Evolutionary conservation across 2,797 vertebrate species (phyloP), one percentile per base, ranked within the genome.

Genomic region (Arrhamphus sclerolepis): DNA sequence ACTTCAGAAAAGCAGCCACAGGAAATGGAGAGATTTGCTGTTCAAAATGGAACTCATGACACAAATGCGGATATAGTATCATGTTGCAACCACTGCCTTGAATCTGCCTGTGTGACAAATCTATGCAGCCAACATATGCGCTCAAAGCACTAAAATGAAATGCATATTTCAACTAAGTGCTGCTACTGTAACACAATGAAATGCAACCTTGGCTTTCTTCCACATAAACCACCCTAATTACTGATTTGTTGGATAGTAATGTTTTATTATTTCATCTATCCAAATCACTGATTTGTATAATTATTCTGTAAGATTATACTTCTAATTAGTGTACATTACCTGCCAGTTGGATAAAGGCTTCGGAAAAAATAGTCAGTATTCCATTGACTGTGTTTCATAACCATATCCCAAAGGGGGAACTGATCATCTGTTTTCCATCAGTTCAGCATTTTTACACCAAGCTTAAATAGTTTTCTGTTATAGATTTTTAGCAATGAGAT

Each of bases 11-110:
- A 76, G 72, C 56, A 74, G 66, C 73, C 60, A 29, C 79, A 87
- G 81, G 83, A 90, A 90, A 81, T 53, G 55, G 60, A 22, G 42
- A 72, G 61, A 43, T 28, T 21, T 6, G 38, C 56, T 54, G 59
- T 60, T 71, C 34, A 66, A 74, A 83, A 84, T 29, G 34, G 66
- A 73, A 72, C 66, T 56, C 28, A 8, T 47, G 70, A 81, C 83
- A 82, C 83, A 86, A 87, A 80, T 68, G 82, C 51, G 56, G 84
- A 87, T 78, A 75, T 69, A 72, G 69, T 68, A 26, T 82, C 81
- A 57, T 60, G 66, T 78, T 81, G 81, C 72, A 85, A 62, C 66
- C 79, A 55, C 60, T 47, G 66, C 66, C 66, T 80, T 56, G 18
- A 53, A 78, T 75, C 49, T 67, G 72, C 71, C 71, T 63, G 43